A percentile compares a stretch with the other conserved stretches of the same genome.
Conservation (phyloP, 2,888 invertebrate genomes). For the Dolichopus griseipennis region DNA sequence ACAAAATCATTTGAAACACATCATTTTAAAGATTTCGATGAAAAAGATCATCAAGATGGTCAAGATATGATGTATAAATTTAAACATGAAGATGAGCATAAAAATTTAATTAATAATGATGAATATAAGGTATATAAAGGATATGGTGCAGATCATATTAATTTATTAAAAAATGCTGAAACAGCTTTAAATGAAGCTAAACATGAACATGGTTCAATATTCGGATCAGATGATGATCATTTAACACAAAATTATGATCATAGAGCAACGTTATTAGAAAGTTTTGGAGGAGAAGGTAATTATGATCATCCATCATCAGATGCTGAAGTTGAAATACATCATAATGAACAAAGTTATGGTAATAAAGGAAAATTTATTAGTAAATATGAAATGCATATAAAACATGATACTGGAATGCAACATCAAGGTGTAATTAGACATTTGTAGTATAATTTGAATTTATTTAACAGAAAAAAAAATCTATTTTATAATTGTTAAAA, state of each 20-base stretch:
- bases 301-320: background rate
- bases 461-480: too few species aligned
- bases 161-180: background rate
- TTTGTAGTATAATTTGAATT: background rate
- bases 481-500: too few species aligned
- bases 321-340: background rate
- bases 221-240: background rate
- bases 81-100: background rate
- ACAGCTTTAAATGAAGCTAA: background rate
- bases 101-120: background rate
- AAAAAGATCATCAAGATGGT: background rate
- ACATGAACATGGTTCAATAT: background rate
- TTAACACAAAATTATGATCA: background rate
- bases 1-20: background rate
- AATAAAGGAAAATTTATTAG: constrained; percentile 6
- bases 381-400: constrained; percentile 3
- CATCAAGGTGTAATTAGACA: background rate
- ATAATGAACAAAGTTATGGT: constrained; percentile 1
- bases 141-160: background rate
- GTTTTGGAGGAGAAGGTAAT: background rate
- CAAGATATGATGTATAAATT: too few species aligned
- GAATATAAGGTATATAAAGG: background rate
- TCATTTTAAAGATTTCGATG: background rate
- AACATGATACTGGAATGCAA: background rate
- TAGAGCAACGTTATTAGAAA: background rate